Base-by-base conservation (phyloP, 2,113 vertebrate species). In the Morphnarchus princeps region DNA sequence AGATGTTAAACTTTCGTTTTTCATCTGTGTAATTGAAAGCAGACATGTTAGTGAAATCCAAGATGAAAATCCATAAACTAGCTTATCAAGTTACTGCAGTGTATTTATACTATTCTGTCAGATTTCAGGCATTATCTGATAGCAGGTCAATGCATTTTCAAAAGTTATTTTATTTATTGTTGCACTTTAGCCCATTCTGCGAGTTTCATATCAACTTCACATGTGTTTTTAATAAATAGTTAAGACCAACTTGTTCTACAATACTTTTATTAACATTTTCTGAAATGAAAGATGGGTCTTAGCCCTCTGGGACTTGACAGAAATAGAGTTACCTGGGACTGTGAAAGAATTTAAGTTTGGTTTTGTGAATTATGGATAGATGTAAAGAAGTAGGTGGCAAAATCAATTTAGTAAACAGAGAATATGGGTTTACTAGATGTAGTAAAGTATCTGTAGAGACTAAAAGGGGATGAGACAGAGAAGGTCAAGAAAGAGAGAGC, bases 11-110 rank as follows among this genome's bases (percentile, higher is more conserved):
- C 74, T 90, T 71, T 87, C 95, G 66, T 57, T 95, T 95, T 93
- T 95, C 91, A 67, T 93, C 50, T 88, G 36, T 52, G 29, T 96
- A 97, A 96, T 96, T 96, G 96, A 96, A 97, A 95, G 74, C 97
- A 96, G 96, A 88, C 58, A 1, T 58, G 43, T 70, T 67, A 80
- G 78, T 87, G 93, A 91, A 95, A 96, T 86, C 82, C 84, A 86
- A 95, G 87, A 94, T 74, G 83, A 94, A 91, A 83, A 95, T 74
- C 71, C 62, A 93, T 86, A 90, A 93, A 80, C 55, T 70, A 77
- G 38, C 38, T 93, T 97, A 95, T 91, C 91, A 86, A 88, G 89
- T 97, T 97, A 88, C 94, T 86, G 82, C 38, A 77, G 38, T 59
- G 1, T 90, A 77, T 91, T 97, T 95, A 43, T 86, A 70, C 63